phyloP scores from a whole-genome alignment of 2,113 vertebrate genomes.

The Lophotis ruficrista region DNA sequence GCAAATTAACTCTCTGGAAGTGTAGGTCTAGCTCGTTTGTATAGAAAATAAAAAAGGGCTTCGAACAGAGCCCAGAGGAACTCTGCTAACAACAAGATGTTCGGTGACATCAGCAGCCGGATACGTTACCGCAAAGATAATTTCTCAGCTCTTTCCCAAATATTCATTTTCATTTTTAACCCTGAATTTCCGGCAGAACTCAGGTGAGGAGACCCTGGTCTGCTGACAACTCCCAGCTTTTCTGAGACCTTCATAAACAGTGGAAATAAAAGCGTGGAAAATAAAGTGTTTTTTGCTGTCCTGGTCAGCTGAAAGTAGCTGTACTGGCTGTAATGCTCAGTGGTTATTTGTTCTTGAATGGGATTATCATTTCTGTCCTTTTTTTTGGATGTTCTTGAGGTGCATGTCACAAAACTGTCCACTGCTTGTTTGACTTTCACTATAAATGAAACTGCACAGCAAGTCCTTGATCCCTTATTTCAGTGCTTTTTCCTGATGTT shows the following conservation, averaged over 20 bases:
- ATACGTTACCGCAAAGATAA: not conserved
- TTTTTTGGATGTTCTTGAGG: not conserved
- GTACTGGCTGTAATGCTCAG: fast-evolving
- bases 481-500: not conserved
- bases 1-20: constrained; percentile 61
- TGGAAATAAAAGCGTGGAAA: not conserved
- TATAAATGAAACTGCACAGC: not conserved
- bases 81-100: constrained; percentile 13
- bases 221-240: not conserved
- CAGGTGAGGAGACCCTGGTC: fast-evolving
- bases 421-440: not conserved
- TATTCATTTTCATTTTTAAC: not conserved
- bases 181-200: not conserved
- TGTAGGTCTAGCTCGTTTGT: constrained; percentile 48
- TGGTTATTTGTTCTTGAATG: not conserved
- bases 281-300: not conserved
- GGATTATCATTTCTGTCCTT: not conserved
- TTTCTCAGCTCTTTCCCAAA: not conserved
- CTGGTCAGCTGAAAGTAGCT: not conserved
- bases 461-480: not conserved
- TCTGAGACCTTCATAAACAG: not conserved
- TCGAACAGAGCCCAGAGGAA: constrained; percentile 56
- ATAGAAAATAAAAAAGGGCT: constrained; percentile 48
- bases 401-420: not conserved
- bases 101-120: not conserved